Evolutionary conservation across 2,797 vertebrate species (phyloP), one percentile per base, ranked within the genome.

Genomic region (Triplophysa yarkandensis): DNA sequence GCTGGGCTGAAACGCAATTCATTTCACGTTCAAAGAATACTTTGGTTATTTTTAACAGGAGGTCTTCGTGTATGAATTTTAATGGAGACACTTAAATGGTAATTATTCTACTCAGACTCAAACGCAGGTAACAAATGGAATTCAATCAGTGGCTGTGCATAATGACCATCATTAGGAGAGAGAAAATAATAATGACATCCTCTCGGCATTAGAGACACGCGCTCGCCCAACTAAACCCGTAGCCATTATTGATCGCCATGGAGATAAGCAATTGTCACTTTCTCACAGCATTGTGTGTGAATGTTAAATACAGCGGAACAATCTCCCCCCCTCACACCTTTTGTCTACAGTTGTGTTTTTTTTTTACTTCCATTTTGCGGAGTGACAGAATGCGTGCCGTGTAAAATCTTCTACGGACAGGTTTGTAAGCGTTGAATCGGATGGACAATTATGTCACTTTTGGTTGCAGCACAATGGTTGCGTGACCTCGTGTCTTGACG

Each of bases 61-160:
- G 88, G 87, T 95, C 94, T 94, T 94, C 95, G 93, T 96, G 96
- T 96, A 98, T 98, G 96, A 98, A 98, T 99, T 98, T 98, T 98
- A 99, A 98, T 98, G 94, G 94, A 95, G 95, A 97, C 94, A 98
- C 97, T 98, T 98, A 98, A 98, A 98, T 98, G 95, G 94, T 97
- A 99, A 98, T 99, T 99, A 98, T 98, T 98, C 95, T 95, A 96
- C 96, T 98, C 95, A 96, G 95, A 93, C 95, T 96, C 95, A 96
- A 98, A 98, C 92, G 94, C 93, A 98, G 96, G 96, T 97, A 99
- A 98, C 95, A 99, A 98, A 98, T 99, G 95, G 94, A 98, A 97
- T 98, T 96, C 95, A 99, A 98, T 98, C 96, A 98, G 96, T 96
- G 95, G 95, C 96, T 93, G 89, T 92, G 95, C 96, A 98, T 99